Evolutionary conservation across 2,888 invertebrate genomes (phyloP), one percentile per base, ranked within the genome.

Genomic region (Meta bourneti): DNA sequence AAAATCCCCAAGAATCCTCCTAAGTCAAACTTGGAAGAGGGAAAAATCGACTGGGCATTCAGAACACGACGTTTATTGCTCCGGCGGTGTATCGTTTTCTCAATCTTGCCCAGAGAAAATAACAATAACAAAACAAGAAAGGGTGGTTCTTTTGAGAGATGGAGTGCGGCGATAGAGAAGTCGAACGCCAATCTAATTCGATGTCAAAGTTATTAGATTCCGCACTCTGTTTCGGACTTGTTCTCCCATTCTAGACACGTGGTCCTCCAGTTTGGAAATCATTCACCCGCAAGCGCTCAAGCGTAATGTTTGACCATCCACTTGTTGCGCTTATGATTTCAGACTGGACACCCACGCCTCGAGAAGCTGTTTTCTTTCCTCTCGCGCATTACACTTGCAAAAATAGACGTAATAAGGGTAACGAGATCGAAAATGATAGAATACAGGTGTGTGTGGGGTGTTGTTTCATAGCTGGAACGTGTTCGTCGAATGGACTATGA

Each of bases 181-280:
- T 34, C 34, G 34, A 34, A 34, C 34, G 34, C 34, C 34, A 34
- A 34, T 91, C 75, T 84, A 83, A 90, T 90, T 90, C 78, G 89
- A 90, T 90, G 89, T 90, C 89, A 90, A 78, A 90, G 79, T 90
- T 79, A 84, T 90, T 90, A 83, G 51, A 49, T 54, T 80, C 80
- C 20, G 52, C 78, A 34, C 79, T 77, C 70, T 74, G 74, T 84
- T 78, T 78, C 20, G 69, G 69, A 49, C 61, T 78, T 78, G 72
- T 87, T 87, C 74, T 19, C 20, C 52, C 61, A 74, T 83, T 71
- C 78, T 51, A 83, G 61, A 79, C 91, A 91, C 91, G 91, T 87
- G 91, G 81, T 51, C 71, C 34, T n/a, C 19, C 8, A 34, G 34
- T 34, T 11, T 20, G 69, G 77, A 20, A 83, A 71, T 91, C 90